phyloP scores from a whole-genome alignment of 2,888 invertebrate genomes.

The Gandaritis pyraliata region DNA sequence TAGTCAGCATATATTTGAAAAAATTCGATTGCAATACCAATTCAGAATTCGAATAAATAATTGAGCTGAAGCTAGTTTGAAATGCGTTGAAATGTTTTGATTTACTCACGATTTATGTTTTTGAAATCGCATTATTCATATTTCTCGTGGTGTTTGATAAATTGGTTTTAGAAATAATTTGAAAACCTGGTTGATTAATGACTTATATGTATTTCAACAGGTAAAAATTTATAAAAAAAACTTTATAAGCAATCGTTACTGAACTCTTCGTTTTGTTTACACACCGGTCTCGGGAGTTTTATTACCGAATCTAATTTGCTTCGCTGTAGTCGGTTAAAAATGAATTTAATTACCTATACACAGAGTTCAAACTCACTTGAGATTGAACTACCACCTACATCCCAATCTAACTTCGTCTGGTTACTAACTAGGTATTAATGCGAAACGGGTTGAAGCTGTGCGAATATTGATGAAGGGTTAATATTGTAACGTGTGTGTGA shows the following conservation, averaged over 20 bases:
- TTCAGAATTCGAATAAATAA: constrained; percentile 23
- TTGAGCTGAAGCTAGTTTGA: constrained; percentile 10
- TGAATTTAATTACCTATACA: no score
- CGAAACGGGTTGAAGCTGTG: constrained; percentile 6
- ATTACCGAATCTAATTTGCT: no score
- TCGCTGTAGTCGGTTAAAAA: no score
- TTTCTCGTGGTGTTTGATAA: constrained; percentile 15
- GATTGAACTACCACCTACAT: constrained; percentile 28
- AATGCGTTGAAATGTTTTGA: constrained; percentile 26
- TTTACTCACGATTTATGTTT: constrained; percentile 23
- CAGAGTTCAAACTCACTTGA: constrained; percentile 22
- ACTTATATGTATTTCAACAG: constrained; percentile 10
- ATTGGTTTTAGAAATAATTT: constrained; percentile 22
- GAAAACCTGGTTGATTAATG: constrained; percentile 13
- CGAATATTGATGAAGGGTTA: constrained; percentile 18
- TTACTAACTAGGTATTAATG: constrained; percentile 29
- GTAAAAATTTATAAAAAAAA: no score
- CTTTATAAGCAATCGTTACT: no score
- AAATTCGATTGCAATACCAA: constrained; percentile 19
- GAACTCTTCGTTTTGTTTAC: no score
- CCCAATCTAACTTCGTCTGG: constrained; percentile 41
- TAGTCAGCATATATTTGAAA: constrained; percentile 8
- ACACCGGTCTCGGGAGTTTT: no score
- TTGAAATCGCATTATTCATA: constrained; percentile 16
- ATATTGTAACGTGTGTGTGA: no score